A percentile compares a stretch with the other conserved stretches of the same genome.
These are phyloP conservation scores for Carettochelys insculpta DNA, from an alignment of 2,113 vertebrate genomes.

Conservation along the genomic window DNA sequence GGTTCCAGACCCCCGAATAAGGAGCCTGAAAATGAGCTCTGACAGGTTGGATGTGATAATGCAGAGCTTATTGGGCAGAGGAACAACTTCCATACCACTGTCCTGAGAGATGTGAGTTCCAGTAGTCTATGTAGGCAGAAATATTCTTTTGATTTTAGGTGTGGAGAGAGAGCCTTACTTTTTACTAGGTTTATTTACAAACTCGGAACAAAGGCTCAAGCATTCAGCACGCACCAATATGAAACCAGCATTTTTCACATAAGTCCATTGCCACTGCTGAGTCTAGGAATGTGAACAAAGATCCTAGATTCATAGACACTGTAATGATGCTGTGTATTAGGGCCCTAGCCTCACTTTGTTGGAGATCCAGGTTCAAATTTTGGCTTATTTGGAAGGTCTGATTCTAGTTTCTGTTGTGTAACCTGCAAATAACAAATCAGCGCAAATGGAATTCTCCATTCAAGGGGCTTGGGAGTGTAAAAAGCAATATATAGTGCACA, in stretches of 20 bases:
- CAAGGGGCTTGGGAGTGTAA: not conserved
- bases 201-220: not conserved
- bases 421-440: not conserved
- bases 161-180: not conserved
- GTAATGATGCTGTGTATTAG: rapidly evolving
- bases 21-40: not conserved
- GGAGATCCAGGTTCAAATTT: not conserved
- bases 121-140: not conserved
- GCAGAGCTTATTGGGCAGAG: rapidly evolving
- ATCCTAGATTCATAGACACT: not conserved
- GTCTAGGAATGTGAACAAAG: rapidly evolving
- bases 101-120: not conserved
- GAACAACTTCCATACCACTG: rapidly evolving
- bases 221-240: rapidly evolving
- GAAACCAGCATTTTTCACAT: not conserved
- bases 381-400: not conserved
- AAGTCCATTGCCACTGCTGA: rapidly evolving
- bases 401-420: not conserved
- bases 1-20: not conserved
- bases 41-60: not conserved
- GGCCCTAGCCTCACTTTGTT: not conserved
- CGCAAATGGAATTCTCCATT: not conserved
- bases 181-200: not conserved
- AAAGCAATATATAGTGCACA: not conserved
- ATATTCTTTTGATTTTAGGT: not conserved